These are phyloP conservation scores for Gila orcuttii DNA, from an alignment of 2,113 vertebrate genomes.

Conservation along the genomic window DNA sequence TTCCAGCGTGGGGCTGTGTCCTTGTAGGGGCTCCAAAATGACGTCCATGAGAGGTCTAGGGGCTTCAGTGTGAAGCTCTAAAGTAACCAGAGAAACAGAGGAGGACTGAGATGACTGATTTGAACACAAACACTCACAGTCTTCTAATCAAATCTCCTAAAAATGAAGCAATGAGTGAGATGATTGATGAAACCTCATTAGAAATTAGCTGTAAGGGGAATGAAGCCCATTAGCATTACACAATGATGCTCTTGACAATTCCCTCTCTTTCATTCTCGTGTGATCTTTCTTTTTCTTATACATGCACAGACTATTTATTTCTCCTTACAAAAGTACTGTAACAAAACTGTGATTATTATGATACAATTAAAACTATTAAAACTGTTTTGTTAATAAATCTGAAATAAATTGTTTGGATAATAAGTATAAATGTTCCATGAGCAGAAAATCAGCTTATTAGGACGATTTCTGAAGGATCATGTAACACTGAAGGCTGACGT, in stretches of 20 bases:
- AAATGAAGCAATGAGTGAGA: constrained; percentile 14
- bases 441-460: too few relatives aligned
- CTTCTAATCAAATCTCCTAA: constrained; percentile 1
- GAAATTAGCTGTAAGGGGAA: constrained; percentile 22
- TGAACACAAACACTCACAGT: constrained; percentile 7
- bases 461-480: too few relatives aligned
- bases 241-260: neutral
- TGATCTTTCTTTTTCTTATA: neutral
- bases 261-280: neutral
- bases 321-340: neutral
- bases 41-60: constrained; percentile 51
- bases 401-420: neutral
- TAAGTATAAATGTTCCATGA: too few relatives aligned
- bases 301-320: neutral
- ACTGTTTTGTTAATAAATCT: neutral
- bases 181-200: constrained; percentile 30
- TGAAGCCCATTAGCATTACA: constrained; percentile 21
- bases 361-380: neutral
- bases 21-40: constrained; percentile 49
- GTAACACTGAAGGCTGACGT: too few relatives aligned
- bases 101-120: neutral
- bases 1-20: constrained; percentile 7
- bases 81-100: constrained; percentile 29
- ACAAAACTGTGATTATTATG: neutral
- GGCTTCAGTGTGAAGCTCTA: constrained; percentile 38